These are phyloP conservation scores for Gambelia wislizenii DNA, from an alignment of 2,797 vertebrate genomes.

Conservation along the genomic window DNA sequence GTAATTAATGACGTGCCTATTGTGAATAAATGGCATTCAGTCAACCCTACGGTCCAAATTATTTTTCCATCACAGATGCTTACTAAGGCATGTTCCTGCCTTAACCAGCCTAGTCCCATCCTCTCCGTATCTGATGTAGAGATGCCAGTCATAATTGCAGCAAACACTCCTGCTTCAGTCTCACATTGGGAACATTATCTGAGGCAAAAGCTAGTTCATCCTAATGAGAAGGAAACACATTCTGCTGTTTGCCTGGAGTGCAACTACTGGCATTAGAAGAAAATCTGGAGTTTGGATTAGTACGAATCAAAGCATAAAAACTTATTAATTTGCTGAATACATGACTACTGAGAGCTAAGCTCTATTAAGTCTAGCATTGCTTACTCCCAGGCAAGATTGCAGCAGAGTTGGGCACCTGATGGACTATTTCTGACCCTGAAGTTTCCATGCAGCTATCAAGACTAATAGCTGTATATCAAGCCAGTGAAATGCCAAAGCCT, in stretches of 20 bases:
- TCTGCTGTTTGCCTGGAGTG: not conserved
- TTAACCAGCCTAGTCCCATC: not conserved
- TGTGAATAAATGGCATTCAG: constrained; percentile 9
- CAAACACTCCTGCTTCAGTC: not conserved
- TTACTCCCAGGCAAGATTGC: not conserved
- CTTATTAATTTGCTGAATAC: not conserved
- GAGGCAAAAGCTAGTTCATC: not conserved
- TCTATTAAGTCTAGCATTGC: too few species aligned
- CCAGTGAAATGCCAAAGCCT: not conserved
- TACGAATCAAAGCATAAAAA: not conserved
- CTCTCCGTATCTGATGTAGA: not conserved
- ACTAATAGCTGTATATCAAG: too few species aligned
- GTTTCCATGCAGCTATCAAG: not conserved
- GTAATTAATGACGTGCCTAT: constrained; percentile 1
- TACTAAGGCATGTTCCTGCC: not conserved
- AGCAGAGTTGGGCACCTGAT: not conserved
- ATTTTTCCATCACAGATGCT: not conserved
- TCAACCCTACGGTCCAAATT: not conserved
- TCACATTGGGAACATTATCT: not conserved
- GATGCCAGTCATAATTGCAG: not conserved
- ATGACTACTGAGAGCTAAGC: not conserved
- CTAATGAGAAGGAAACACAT: not conserved
- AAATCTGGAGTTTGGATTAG: not conserved
- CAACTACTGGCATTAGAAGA: not conserved
- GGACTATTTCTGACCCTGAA: not conserved